Percentiles rank a stretch among this genome's conserved stretches.
Evolutionary conservation across 2,797 vertebrate genomes (phyloP).

Genomic region (Neolamprologus multifasciatus): DNA sequence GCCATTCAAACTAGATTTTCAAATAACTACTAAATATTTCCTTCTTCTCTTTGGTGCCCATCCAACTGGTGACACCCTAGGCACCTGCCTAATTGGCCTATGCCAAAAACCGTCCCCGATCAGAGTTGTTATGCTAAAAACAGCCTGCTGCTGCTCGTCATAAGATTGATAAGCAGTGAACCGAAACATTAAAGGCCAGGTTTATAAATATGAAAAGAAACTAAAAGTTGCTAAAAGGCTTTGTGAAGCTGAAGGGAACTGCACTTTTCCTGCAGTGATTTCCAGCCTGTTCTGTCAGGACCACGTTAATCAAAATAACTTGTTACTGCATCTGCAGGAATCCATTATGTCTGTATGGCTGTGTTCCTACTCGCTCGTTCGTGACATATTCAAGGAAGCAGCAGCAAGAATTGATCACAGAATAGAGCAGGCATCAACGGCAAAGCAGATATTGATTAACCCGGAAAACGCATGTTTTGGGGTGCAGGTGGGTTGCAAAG

Average conservation of each 20-base stretch:
- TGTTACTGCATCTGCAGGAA: neutral
- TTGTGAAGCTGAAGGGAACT: neutral
- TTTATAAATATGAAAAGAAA: neutral
- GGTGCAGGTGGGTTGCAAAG: neutral
- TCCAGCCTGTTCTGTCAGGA: neutral
- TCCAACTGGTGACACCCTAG: neutral
- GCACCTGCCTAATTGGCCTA: neutral
- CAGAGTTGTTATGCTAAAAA: neutral
- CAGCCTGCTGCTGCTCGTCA: neutral
- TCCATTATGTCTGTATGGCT: neutral
- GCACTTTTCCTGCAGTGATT: neutral
- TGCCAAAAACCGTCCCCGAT: neutral
- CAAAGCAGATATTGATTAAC: neutral
- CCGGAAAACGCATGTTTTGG: neutral
- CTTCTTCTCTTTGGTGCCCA: neutral
- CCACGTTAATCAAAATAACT: neutral
- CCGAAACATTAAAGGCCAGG: neutral
- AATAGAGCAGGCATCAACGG: fast-evolving
- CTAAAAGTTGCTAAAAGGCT: neutral
- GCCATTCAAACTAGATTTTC: neutral
- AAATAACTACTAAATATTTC: neutral
- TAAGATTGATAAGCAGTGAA: neutral
- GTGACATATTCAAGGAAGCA: neutral
- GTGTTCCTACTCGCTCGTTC: neutral
- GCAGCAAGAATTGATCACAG: neutral